Evolutionary conservation across 2,888 invertebrate genomes (phyloP).

Genomic region (Choristoneura rosaceana): DNA sequence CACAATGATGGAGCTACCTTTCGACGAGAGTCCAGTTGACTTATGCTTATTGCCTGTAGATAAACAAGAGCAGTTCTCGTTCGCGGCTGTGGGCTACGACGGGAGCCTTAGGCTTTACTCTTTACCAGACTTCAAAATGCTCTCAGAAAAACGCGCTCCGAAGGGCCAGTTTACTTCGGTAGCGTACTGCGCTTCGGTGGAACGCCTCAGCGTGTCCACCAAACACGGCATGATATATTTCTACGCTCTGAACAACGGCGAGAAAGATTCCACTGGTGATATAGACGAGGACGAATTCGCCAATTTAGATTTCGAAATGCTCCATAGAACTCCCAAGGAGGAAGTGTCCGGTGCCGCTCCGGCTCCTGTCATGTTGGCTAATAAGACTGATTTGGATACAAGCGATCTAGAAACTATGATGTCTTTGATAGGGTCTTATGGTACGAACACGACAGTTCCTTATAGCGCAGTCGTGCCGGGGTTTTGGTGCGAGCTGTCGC

Average conservation of each 20-base stretch:
- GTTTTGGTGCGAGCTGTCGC: slow-evolving; percentile 97
- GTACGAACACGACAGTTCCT: slow-evolving; percentile 79
- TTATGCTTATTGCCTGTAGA: slow-evolving; percentile 87
- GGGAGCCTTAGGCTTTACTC: slow-evolving; percentile 91
- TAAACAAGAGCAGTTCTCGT: slow-evolving; percentile 84
- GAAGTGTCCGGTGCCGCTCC: slow-evolving; percentile 64
- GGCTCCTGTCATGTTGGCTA: slow-evolving; percentile 81
- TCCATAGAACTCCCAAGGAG: slow-evolving; percentile 71
- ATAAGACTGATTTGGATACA: slow-evolving; percentile 84
- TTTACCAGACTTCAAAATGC: slow-evolving; percentile 88
- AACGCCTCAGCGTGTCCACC: slow-evolving; percentile 94
- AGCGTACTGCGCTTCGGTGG: slow-evolving; percentile 94
- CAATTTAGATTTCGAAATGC: slow-evolving; percentile 78
- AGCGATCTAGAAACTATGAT: slow-evolving; percentile 89
- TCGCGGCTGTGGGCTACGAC: slow-evolving; percentile 90
- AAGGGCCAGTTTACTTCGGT: slow-evolving; percentile 92
- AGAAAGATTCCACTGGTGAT: slow-evolving; percentile 90
- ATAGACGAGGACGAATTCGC: slow-evolving; percentile 89
- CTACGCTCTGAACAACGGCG: slow-evolving; percentile 90
- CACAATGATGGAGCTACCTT: slow-evolving; percentile 85
- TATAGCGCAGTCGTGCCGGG: slow-evolving; percentile 96
- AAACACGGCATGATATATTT: slow-evolving; percentile 93
- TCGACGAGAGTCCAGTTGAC: slow-evolving; percentile 89
- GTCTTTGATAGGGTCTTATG: slow-evolving; percentile 91
- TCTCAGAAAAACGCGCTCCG: slow-evolving; percentile 89